Conservation (phyloP, 1,140 invertebrate genomes). For the Brachionus asplanchnoidis region DNA sequence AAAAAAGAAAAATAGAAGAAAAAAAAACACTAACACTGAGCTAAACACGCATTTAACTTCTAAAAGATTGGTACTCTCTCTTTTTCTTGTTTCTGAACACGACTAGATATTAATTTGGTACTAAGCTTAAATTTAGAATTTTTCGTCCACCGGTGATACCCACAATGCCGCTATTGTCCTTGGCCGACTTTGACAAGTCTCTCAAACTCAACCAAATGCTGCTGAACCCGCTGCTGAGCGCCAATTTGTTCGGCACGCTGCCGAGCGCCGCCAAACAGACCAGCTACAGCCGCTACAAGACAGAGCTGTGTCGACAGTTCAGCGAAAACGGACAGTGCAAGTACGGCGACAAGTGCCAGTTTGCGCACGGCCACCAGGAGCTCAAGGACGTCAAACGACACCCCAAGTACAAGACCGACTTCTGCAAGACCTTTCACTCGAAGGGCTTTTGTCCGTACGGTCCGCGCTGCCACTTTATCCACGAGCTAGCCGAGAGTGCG, state of each 20-base stretch:
- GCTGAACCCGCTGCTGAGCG: not conserved
- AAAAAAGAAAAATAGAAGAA: too few relatives aligned
- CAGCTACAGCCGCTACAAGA: conserved; percentile 45
- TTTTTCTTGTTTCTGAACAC: not conserved
- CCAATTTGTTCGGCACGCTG: not conserved
- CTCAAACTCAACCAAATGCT: conserved; percentile 4
- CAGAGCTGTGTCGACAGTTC: conserved; percentile 47
- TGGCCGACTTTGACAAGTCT: not conserved
- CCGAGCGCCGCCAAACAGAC: not conserved
- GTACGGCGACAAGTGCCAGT: conserved; percentile 47
- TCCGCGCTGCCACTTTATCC: conserved; percentile 46
- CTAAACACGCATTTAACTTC: not conserved
- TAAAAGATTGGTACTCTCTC: not conserved
- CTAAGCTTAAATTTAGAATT: not conserved
- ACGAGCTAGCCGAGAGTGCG: conserved; percentile 25
- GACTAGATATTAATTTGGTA: not conserved
- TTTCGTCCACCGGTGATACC: not conserved
- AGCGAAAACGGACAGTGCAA: conserved; percentile 45
- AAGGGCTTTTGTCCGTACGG: conserved; percentile 47
- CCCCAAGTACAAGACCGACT: conserved; percentile 48
- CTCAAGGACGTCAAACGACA: conserved; percentile 44
- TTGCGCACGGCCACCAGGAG: conserved; percentile 47
- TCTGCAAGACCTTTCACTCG: conserved; percentile 45
- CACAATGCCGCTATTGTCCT: not conserved
- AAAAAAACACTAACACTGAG: not conserved